Evolutionary conservation across 1,140 invertebrate species (phyloP), one percentile per base, ranked within the genome.

Genomic region (Chymomyza costata): DNA sequence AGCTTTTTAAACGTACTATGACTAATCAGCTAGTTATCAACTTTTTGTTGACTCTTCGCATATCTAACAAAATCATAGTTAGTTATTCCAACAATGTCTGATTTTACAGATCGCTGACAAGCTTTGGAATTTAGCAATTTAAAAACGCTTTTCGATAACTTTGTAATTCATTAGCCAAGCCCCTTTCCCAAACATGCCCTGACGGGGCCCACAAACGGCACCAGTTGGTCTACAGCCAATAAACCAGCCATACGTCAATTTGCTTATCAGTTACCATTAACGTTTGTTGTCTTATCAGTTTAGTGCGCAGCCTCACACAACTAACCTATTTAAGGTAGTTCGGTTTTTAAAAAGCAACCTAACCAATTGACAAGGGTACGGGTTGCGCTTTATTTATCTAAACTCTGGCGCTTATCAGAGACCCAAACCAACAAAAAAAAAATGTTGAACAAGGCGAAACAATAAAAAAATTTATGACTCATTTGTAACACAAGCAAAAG

Each of bases 331-430:
- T 59, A n/a, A n/a, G n/a, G n/a, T n/a, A n/a, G n/a, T n/a, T n/a
- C n/a, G n/a, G n/a, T n/a, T n/a, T n/a, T n/a, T n/a, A n/a, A n/a
- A n/a, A n/a, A n/a, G n/a, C n/a, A n/a, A 34, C 21, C 53, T 46
- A 16, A 13, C 30, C n/a, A 45, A 17, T 47, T 25, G 14, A 18
- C 25, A 2, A 31, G 28, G 17, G 31, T n/a, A 35, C 11, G 48
- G 25, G 17, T 47, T 39, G 16, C 17, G 10, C n/a, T 11, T 55
- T 56, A 30, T 64, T 63, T 71, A 78, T 76, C 71, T 78, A 66
- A 76, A 76, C 54, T 50, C 71, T 71, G 71, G 66, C 73, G 71
- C 71, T 76, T 76, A 76, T 76, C 71, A 78, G 58, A 8, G 46
- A 34, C 25, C 47, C 47, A 38, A 45, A 32, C 49, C 34, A 61